phyloP scores from a whole-genome alignment of 1,140 invertebrate genomes.

The Drosophila littoralis region DNA sequence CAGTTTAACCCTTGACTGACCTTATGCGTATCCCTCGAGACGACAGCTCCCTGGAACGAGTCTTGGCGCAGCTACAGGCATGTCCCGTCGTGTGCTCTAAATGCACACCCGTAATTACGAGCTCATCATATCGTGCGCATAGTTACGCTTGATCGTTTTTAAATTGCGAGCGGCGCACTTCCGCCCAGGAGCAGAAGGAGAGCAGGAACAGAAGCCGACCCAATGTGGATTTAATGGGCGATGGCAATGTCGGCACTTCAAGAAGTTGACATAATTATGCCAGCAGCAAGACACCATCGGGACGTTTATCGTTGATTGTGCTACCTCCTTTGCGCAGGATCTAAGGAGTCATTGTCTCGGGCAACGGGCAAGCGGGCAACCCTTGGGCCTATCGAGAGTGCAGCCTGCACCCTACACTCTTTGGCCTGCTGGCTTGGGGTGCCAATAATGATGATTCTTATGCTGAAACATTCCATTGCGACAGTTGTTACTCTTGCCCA shows the following conservation, averaged over 20 bases:
- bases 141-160: slow-evolving; percentile 80
- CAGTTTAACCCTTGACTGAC: slow-evolving; percentile 6
- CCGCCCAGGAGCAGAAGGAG: slow-evolving; percentile 41
- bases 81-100: slow-evolving; percentile 61
- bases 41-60: not conserved
- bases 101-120: slow-evolving; percentile 68
- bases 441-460: slow-evolving; percentile 35
- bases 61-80: slow-evolving; percentile 3
- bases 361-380: slow-evolving; percentile 37
- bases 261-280: slow-evolving; percentile 81
- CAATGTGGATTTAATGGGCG: slow-evolving; percentile 37
- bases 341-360: slow-evolving; percentile 41
- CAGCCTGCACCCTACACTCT: slow-evolving; percentile 31
- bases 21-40: slow-evolving; percentile 18
- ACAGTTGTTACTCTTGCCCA: slow-evolving; percentile 48
- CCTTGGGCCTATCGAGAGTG: slow-evolving; percentile 33
- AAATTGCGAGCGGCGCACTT: slow-evolving; percentile 75
- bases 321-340: slow-evolving; percentile 27
- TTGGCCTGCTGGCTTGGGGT: slow-evolving; percentile 25
- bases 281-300: slow-evolving; percentile 47
- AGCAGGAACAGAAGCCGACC: slow-evolving; percentile 2
- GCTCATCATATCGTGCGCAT: slow-evolving; percentile 49
- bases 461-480: slow-evolving; percentile 42
- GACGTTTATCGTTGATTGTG: slow-evolving; percentile 30
- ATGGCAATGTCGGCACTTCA: slow-evolving; percentile 61